These are phyloP conservation scores for Oreochromis niloticus DNA, from an alignment of 2,113 vertebrate species.

Conservation along the genomic window DNA sequence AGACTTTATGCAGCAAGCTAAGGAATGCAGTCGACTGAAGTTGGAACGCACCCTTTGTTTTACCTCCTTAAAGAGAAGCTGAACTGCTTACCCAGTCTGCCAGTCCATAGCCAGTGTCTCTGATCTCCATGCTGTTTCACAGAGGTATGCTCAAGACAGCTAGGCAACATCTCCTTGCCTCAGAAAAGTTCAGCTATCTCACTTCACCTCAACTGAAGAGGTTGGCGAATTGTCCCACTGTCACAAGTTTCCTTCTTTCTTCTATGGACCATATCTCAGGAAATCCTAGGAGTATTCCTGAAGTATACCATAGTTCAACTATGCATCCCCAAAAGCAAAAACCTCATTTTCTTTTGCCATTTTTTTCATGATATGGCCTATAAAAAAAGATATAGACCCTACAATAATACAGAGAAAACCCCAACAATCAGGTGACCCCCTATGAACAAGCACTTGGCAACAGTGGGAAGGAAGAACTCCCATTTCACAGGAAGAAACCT, in stretches of 20 bases:
- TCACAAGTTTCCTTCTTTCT: not conserved
- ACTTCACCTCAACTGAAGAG: not conserved
- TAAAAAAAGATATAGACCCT: not conserved
- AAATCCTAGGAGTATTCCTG: not conserved
- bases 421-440: no score
- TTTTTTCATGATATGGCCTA: not conserved
- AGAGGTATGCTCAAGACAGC: not conserved
- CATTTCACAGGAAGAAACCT: not conserved
- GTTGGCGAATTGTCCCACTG: not conserved
- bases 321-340: not conserved
- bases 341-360: not conserved
- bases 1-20: not conserved
- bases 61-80: not conserved
- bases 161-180: not conserved
- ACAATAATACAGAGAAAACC: not conserved
- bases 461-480: not conserved
- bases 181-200: not conserved
- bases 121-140: not conserved
- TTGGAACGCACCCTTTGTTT: not conserved
- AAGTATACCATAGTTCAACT: not conserved
- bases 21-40: not conserved
- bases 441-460: not conserved
- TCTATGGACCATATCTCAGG: not conserved
- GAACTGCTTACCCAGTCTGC: not conserved
- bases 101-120: not conserved